Base-by-base conservation (phyloP, 2,888 invertebrate species). In the Allygus modestus region DNA sequence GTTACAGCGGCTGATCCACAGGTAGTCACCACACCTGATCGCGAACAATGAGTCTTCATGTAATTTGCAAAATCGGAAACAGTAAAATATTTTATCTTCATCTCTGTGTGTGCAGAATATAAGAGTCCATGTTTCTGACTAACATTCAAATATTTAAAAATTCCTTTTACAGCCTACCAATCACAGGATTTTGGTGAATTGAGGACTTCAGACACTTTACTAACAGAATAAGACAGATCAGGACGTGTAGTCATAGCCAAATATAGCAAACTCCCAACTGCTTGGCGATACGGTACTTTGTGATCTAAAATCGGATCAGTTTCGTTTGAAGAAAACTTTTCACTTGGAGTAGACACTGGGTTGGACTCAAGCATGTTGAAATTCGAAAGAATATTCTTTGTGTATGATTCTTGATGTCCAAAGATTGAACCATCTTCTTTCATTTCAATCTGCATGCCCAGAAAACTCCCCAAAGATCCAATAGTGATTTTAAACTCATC, bases 1-100 rank as follows among this genome's bases (percentile, higher is more conserved):
- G 85, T 73, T 33, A 87, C 41, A 41, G 86, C 81, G 0, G 75
- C 85, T 54, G 61, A 65, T 41, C n/a, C 85, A 65, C 23, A 85
- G 1, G 79, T 85, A 9, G 87, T 84, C 0, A 88, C 83, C 0
- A 88, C 84, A 17, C 88, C 89, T 54, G 88, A n/a, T 15, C 88
- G 89, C 75, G 88, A 89, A n/a, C 89, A 86, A 11, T 89, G 87
- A 26, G 89, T 89, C 43, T 83, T 87, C 37, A 75, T 43, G 43
- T 89, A 88, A 5, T 89, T 88, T 69, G 88, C 89, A 85, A 88
- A 90, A 86, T 90, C 89, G 41, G 89, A 89, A 87, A 90, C 89
- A 37, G 89, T 89, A 84, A 85, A 89, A 71, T 86, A 86, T 41
- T 88, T 77, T n/a, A 84, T 15, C 46, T 11, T 46, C 46, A 46